phyloP scores from a whole-genome alignment of 1,140 invertebrate species.

The Psilanteris sp. region DNA sequence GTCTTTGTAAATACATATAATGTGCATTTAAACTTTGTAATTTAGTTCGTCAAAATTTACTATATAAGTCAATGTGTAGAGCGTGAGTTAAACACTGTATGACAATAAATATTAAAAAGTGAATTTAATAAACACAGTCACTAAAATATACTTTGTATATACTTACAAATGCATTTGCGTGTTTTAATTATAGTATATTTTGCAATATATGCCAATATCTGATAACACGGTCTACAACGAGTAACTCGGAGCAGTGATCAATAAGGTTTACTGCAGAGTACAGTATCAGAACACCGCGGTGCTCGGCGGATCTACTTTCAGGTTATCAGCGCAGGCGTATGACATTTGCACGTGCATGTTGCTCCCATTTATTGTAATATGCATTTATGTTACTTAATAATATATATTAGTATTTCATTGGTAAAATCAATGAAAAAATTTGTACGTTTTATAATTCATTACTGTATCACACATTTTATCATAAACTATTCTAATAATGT shows the following conservation, averaged over 20 bases:
- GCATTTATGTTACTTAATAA: neutral
- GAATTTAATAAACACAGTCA: slow-evolving; percentile 3
- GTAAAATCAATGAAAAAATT: too few relatives aligned
- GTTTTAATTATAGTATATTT: neutral
- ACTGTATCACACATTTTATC: too few relatives aligned
- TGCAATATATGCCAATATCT: slow-evolving; percentile 22
- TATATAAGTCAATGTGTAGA: too few relatives aligned
- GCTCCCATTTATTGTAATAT: slow-evolving; percentile 24
- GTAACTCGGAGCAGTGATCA: slow-evolving; percentile 52
- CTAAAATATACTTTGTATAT: neutral
- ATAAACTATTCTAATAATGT: too few relatives aligned
- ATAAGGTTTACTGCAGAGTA: slow-evolving; percentile 60
- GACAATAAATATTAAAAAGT: slow-evolving; percentile 5
- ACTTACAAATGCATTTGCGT: slow-evolving; percentile 16
- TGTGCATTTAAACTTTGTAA: too few relatives aligned
- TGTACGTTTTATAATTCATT: too few relatives aligned
- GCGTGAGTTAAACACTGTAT: neutral
- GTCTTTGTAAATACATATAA: too few relatives aligned
- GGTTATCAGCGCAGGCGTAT: slow-evolving; percentile 54
- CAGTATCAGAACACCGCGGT: slow-evolving; percentile 50
- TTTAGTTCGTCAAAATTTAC: too few relatives aligned
- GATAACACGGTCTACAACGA: slow-evolving; percentile 30
- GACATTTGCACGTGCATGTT: slow-evolving; percentile 45
- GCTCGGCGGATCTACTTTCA: slow-evolving; percentile 46
- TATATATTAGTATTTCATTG: neutral